A percentile compares a stretch with the other conserved stretches of the same genome.
These are phyloP conservation scores for Acanthosepion pharaonis DNA, from an alignment of 2,888 invertebrate genomes.

Conservation along the genomic window DNA sequence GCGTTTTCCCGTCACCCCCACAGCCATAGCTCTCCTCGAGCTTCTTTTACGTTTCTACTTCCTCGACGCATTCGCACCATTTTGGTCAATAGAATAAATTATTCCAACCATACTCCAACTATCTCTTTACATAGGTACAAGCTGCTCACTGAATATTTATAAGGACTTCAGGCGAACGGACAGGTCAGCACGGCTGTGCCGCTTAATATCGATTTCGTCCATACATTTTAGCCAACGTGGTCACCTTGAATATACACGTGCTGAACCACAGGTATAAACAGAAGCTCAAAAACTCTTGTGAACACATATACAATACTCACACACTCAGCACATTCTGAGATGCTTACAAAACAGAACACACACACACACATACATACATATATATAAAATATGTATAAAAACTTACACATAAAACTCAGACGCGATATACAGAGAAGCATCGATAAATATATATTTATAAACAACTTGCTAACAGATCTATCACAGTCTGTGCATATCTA, in stretches of 20 bases:
- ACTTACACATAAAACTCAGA: background rate
- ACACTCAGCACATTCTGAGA: background rate
- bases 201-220: background rate
- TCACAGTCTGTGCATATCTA: too few relatives aligned
- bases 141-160: background rate
- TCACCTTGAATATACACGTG: background rate
- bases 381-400: too few relatives aligned
- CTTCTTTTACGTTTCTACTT: background rate
- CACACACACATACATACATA: background rate
- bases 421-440: background rate
- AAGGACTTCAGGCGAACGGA: constrained; percentile 24
- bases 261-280: background rate
- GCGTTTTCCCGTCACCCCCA: background rate
- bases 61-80: background rate
- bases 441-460: background rate
- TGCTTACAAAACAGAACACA: background rate
- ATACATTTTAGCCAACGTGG: background rate
- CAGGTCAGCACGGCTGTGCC: background rate
- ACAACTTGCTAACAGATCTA: background rate
- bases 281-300: background rate
- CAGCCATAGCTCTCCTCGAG: background rate
- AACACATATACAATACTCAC: background rate
- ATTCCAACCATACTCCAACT: background rate
- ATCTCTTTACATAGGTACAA: background rate
- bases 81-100: background rate